Base-by-base conservation (phyloP, 2,113 vertebrate genomes). In the Pteronura brasiliensis region DNA sequence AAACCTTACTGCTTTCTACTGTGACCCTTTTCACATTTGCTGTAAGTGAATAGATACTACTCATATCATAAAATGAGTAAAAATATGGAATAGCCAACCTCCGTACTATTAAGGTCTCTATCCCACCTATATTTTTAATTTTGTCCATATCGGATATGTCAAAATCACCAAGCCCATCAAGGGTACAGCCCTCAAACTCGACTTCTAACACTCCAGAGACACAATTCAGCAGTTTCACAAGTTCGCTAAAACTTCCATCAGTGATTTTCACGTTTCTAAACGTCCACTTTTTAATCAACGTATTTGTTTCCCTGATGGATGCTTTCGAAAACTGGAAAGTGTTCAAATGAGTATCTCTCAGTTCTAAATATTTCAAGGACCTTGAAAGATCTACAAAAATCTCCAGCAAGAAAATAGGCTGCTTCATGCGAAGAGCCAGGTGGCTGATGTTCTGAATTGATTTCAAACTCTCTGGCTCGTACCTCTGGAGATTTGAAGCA, bases 1-100 rank as follows among this genome's bases (percentile, higher is more conserved):
- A 99, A 25, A 99, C 97, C 0, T 94, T 99, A 84, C 98, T 96
- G 65, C 98, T 99, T 80, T 96, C 80, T 36, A 99, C 39, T 1
- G 98, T 99, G 29, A 99, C 15, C 21, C 63, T 98, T 86, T 98
- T 98, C 31, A 99, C 31, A 2, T 79, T 25, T 3, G 10, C 67
- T 55, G 97, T 92, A 67, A 98, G 86, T 72, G 74, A 44, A 89
- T 92, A 98, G 4, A 96, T 1, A 15, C 36, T 23, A 0, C 39
- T 0, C 44, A 99, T 93, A 65, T 99, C 98, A 17, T 72, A 0
- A 98, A 99, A 99, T 49, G 94, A 79, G 83, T 97, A 97, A 98
- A 99, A 98, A 0, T 4, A 13, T 61, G 84, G 92, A 97, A 99
- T 95, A 0, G 23, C 47, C 88, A 97, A 0, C 90, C 96, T 97